These are phyloP conservation scores for Dilophus febrilis DNA, from an alignment of 2,888 invertebrate species.

Conservation along the genomic window DNA sequence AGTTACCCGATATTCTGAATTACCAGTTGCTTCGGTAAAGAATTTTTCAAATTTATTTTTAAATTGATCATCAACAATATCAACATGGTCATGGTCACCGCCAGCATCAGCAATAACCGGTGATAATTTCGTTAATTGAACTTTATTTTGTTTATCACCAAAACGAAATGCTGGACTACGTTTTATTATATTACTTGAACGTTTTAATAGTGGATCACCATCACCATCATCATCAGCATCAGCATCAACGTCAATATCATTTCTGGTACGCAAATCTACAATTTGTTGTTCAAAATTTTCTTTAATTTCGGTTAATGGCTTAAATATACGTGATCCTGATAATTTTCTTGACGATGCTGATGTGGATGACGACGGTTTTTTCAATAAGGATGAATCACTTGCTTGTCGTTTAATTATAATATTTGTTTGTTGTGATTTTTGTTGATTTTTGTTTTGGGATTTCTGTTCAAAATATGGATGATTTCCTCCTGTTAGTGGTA, in stretches of 20 bases:
- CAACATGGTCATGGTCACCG: no score
- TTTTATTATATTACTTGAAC: slow-evolving; percentile 35
- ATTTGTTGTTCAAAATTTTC: slow-evolving; percentile 7
- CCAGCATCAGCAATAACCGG: slow-evolving; percentile 3
- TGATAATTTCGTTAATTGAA: slow-evolving; percentile 9
- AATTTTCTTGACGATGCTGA: background rate
- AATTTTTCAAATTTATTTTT: slow-evolving; percentile 12
- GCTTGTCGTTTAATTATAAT: slow-evolving; percentile 13
- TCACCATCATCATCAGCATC: no score
- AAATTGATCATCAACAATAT: no score
- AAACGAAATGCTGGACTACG: slow-evolving; percentile 38
- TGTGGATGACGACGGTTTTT: slow-evolving; percentile 1
- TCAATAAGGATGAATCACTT: slow-evolving; percentile 10
- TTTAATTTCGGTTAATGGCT: slow-evolving; percentile 4
- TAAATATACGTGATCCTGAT: background rate
- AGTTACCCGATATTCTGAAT: slow-evolving; percentile 20
- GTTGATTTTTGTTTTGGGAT: no score
- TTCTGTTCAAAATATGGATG: no score
- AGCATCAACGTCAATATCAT: no score
- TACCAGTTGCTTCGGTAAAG: slow-evolving; percentile 18
- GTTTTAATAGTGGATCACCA: slow-evolving; percentile 16
- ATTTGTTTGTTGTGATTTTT: slow-evolving; percentile 13
- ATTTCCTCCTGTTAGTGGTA: slow-evolving; percentile 11
- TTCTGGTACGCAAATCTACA: background rate
- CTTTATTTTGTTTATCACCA: slow-evolving; percentile 20